Evolutionary conservation across 2,113 vertebrate species (phyloP).

Genomic region (Cettia cetti): DNA sequence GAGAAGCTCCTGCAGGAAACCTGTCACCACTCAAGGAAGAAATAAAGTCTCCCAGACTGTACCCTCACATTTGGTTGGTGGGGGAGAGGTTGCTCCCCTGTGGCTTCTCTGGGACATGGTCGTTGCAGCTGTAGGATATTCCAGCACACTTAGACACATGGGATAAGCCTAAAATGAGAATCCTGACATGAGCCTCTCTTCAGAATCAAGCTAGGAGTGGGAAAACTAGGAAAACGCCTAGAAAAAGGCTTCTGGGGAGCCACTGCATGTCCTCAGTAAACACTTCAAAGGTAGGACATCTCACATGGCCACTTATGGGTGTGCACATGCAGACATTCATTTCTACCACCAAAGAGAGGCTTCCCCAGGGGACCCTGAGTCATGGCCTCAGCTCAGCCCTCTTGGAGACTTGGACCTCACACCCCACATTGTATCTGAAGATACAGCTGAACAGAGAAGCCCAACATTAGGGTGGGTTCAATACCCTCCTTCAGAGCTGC

Average conservation of each 20-base stretch:
- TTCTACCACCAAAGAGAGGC: not conserved
- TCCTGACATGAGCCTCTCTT: not conserved
- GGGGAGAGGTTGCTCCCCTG: not conserved
- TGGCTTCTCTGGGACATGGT: not conserved
- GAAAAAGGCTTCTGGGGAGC: not conserved
- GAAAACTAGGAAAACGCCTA: not conserved
- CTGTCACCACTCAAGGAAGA: not conserved
- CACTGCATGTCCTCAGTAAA: not conserved
- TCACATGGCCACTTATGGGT: fast-evolving
- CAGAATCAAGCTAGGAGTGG: not conserved
- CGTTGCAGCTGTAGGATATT: fast-evolving
- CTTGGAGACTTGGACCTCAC: not conserved
- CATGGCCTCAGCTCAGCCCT: not conserved
- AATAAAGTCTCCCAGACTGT: not conserved
- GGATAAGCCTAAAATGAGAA: not conserved
- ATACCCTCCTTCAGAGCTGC: not conserved
- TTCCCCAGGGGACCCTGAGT: not conserved
- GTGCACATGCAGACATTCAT: fast-evolving
- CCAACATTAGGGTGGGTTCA: not conserved
- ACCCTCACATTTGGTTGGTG: not conserved
- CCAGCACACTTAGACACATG: not conserved
- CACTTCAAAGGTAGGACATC: not conserved
- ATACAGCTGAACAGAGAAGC: not conserved
- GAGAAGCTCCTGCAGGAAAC: not conserved
- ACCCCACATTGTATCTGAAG: not conserved